Evolutionary conservation across 2,797 vertebrate species (phyloP).

Genomic region (Melanotaenia nigrans): DNA sequence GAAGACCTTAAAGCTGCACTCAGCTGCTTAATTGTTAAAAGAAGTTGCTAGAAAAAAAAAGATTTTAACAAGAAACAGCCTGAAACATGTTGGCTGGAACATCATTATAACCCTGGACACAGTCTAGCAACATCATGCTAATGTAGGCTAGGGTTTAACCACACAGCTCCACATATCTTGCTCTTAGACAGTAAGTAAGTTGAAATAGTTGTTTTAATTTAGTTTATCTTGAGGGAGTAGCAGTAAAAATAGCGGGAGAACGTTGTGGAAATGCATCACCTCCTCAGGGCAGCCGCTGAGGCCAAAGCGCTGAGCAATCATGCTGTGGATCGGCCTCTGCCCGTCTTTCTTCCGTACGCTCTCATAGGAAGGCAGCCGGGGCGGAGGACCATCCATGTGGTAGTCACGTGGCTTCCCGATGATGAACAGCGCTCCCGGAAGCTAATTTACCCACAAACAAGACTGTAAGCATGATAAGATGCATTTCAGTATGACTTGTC

Average conservation of each 20-base stretch:
- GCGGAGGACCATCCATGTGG: constrained; percentile 61
- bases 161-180: not conserved
- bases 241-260: too few relatives aligned
- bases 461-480: not conserved
- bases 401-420: constrained; percentile 71
- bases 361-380: constrained; percentile 75
- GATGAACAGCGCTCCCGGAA: constrained; percentile 69
- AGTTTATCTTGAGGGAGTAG: not conserved
- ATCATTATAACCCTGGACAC: not conserved
- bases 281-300: constrained; percentile 40
- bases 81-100: not conserved
- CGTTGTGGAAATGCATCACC: not conserved
- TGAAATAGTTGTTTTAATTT: not conserved
- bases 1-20: too few relatives aligned
- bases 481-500: not conserved
- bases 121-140: not conserved
- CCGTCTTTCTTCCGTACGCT: constrained; percentile 77
- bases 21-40: too few relatives aligned
- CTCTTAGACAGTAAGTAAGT: not conserved
- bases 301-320: constrained; percentile 72
- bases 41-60: not conserved
- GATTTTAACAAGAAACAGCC: not conserved
- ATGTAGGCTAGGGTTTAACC: not conserved
- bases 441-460: constrained; percentile 11
- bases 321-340: constrained; percentile 76